A percentile compares a stretch with the other conserved stretches of the same genome.
These are phyloP conservation scores for Globia sparganii DNA, from an alignment of 2,888 invertebrate species.

Conservation along the genomic window DNA sequence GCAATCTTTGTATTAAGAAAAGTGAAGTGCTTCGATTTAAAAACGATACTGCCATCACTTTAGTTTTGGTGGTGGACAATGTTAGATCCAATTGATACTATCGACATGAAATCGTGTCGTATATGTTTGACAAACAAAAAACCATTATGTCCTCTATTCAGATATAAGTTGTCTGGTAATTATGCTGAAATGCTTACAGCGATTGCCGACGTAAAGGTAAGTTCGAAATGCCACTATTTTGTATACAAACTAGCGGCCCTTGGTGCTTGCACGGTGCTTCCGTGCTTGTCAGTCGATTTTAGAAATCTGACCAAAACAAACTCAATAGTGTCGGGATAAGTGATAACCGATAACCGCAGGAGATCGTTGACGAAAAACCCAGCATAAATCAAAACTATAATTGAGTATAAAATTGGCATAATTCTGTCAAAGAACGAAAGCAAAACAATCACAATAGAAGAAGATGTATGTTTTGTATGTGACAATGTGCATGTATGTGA, in stretches of 20 bases:
- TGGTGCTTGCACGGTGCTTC: too few species aligned
- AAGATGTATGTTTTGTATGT: not conserved
- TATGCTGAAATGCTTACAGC: constrained; percentile 89
- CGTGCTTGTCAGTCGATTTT: constrained; percentile 41
- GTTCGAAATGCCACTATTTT: constrained; percentile 48
- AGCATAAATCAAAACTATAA: constrained; percentile 2
- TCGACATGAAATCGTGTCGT: constrained; percentile 85
- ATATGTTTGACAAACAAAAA: constrained; percentile 86
- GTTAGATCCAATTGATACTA: constrained; percentile 75
- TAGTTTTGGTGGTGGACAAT: constrained; percentile 75
- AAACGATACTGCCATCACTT: constrained; percentile 74
- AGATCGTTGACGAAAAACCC: constrained; percentile 18
- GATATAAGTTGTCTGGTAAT: constrained; percentile 87
- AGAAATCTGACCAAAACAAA: constrained; percentile 36
- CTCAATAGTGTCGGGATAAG: constrained; percentile 53
- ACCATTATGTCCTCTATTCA: constrained; percentile 85
- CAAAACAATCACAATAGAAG: not conserved
- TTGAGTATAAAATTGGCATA: constrained; percentile 11
- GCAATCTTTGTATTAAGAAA: constrained; percentile 65
- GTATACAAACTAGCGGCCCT: constrained; percentile 36
- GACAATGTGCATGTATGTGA: not conserved
- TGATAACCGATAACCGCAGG: constrained; percentile 48
- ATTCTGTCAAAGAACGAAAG: constrained; percentile 28
- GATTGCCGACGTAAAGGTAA: constrained; percentile 88
- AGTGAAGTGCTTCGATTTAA: constrained; percentile 72